Base-by-base conservation (phyloP, 2,797 vertebrate species). In the Gephyroberyx darwinii region DNA sequence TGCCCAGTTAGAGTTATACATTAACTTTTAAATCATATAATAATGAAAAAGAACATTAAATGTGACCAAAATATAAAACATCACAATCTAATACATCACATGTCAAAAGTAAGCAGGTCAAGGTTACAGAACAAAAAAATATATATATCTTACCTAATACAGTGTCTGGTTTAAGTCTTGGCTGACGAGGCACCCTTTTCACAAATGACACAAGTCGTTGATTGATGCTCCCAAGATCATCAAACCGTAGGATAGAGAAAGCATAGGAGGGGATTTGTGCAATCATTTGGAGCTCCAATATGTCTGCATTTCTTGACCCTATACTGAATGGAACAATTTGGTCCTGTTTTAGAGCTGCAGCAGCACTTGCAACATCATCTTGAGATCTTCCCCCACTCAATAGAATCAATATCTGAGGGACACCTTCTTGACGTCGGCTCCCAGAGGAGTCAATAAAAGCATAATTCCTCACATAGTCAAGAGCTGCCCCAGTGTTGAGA, bases 381-480 rank as follows among this genome's bases (percentile, higher is more conserved):
- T 79, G 76, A 81, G 93, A 93, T 88, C 74, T 89, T 64, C 92
- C 92, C 2, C 90, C 90, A 75, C 71, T 91, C 73, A 94, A 74
- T 17, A 94, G 71, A 77, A 94, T 88, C 77, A 93, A 14, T 76
- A 94, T 91, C 72, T 94, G 92, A 71, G 92, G 91, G 45, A 92
- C 86, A 52, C 93, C 92, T 26, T 90, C 82, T 68, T 82, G 71
- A 71, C 67, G 71, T n/a, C 93, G 89, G 88, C 93, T 92, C 12
- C 93, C 93, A 43, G 85, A 89, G 13, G 84, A 81, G 14, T 86
- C 58, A 37, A 60, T 26, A 14, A 93, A 93, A 59, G 84, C 69
- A 56, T 80, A 83, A 48, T 74, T 94, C 30, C 92, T 89, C 77
- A 95, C 95, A 20, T 93, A 96, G 8, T 96, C 88, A 35, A 98